Evolutionary conservation across 2,888 invertebrate species (phyloP), one percentile per base, ranked within the genome.

Genomic region (Tryphoninae sp.): DNA sequence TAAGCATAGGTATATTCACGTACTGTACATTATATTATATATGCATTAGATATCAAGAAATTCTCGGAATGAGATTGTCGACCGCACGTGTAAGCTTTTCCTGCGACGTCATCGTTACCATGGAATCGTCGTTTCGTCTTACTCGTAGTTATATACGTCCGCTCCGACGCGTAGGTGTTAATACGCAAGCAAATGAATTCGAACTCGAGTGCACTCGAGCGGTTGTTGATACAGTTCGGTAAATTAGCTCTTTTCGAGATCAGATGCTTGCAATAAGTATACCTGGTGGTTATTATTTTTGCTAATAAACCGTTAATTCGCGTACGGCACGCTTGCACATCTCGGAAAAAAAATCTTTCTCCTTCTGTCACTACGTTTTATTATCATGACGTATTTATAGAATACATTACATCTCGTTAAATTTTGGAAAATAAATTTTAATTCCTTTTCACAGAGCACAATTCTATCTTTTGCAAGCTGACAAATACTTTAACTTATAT

Each of bases 71-170:
- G 7, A 45, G 64, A 64, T 45, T 16, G 45, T 11, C 22, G 3
- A 45, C 45, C 64, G 64, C 64, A 45, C 45, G 64, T 45, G 45
- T 8, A 45, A 64, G 45, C 42, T 64, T 64, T 64, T 61, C 26
- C 7, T 13, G 23, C 33, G 19, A 55, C 9, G 42, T 45, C 22
- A 13, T 64, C 33, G 64, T 64, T 19, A 45, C 7, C 42, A 19
- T 33, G 42, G 11, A 9, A 64, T 40, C n/a, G 16, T 8, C 23
- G 9, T 40, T 6, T 61, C 33, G 16, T 40, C n/a, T 33, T 33
- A 33, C 6, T 33, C 33, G 33, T 33, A 33, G 19, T 2, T 16
- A 45, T 19, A 55, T 55, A 19, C 16, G 16, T 16, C 2, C 9
- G 16, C 45, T 9, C 22, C 33, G 42, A 64, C 19, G 64, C 19